These are phyloP conservation scores for Strigamia transsilvanica DNA, from an alignment of 2,888 invertebrate species.

Conservation along the genomic window DNA sequence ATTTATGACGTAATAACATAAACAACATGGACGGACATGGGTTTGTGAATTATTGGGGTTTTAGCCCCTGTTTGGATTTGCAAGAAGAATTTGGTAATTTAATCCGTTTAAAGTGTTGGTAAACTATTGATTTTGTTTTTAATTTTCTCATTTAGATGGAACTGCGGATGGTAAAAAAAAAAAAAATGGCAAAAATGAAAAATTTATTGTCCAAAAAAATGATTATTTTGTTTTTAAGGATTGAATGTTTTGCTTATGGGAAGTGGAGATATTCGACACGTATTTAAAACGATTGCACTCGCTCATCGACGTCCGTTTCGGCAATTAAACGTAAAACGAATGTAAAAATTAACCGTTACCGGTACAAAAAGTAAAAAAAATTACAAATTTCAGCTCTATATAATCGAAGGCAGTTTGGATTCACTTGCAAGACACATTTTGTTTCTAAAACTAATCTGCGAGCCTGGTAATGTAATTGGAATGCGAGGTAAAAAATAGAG, in stretches of 20 bases:
- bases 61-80: constrained; percentile 1
- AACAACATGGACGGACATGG: neutral
- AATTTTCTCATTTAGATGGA: neutral
- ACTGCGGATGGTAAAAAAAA: neutral
- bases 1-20: neutral
- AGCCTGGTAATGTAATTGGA: neutral
- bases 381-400: neutral
- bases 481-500: neutral
- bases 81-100: neutral
- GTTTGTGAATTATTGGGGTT: neutral
- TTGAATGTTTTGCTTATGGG: neutral
- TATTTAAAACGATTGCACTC: neutral
- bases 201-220: too few species aligned
- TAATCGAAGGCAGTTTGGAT: neutral
- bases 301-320: neutral
- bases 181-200: neutral
- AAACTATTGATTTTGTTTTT: neutral
- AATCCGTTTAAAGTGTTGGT: neutral
- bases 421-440: neutral
- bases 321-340: neutral
- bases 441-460: neutral
- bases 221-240: neutral
- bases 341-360: neutral
- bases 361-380: too few species aligned
- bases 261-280: neutral